These are phyloP conservation scores for Hippocampus abdominalis DNA, from an alignment of 2,113 vertebrate genomes.

Conservation along the genomic window DNA sequence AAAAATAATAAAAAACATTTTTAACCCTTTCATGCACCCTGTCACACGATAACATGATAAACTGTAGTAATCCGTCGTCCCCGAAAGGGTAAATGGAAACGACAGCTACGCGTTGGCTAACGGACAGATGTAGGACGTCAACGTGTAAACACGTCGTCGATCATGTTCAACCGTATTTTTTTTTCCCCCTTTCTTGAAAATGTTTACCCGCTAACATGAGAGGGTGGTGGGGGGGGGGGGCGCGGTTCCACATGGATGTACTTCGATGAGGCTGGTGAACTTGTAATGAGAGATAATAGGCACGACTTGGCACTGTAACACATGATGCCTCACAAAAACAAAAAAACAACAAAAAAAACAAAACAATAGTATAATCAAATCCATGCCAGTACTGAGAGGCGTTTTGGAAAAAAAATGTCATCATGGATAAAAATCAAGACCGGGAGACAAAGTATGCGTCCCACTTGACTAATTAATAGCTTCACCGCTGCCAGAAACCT, in stretches of 20 bases:
- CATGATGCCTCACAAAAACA: neutral
- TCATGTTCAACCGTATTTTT: neutral
- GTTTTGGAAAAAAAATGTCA: slow-evolving; percentile 5
- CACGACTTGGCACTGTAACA: neutral
- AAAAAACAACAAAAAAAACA: neutral
- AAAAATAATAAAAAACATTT: neutral
- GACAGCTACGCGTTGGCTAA: neutral
- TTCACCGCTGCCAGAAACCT: neutral
- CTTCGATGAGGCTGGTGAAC: neutral
- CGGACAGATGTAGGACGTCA: neutral
- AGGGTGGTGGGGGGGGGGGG: no score
- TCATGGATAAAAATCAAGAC: neutral
- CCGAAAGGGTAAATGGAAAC: neutral
- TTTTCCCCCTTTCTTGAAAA: no score
- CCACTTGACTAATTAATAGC: neutral
- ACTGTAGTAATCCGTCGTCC: no score
- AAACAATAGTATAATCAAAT: neutral
- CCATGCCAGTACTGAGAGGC: neutral
- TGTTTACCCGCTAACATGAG: no score
- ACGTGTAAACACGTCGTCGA: neutral
- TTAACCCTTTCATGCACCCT: no score
- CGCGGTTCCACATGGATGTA: neutral
- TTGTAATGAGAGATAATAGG: neutral
- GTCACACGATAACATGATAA: no score
- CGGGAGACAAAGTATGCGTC: neutral